Base-by-base conservation (phyloP, 2,888 invertebrate genomes). In the Chesias legatella region DNA sequence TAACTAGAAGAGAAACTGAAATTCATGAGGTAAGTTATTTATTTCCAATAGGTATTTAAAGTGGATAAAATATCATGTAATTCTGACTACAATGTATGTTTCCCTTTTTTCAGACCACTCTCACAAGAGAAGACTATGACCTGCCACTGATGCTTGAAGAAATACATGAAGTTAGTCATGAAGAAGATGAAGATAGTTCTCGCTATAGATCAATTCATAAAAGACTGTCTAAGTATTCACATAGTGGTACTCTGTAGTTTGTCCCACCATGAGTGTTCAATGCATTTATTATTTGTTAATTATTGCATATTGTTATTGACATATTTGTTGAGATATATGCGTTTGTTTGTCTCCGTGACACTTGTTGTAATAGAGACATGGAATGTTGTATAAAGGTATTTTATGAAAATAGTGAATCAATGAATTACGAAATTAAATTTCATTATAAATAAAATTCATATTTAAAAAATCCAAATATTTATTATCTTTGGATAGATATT, bases 151-250 rank as follows among this genome's bases (percentile, higher is more conserved):
- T 73, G 57, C 56, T 86, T 28, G 82, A 80, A 47, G 84, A 79
- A 58, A 79, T 85, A 49, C 77, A 80, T 58, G 88, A 86, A 72
- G 73, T 73, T 1, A 80, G 77, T 42, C 74, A 79, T 52, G 80
- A 85, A 54, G 84, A 84, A 51, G 84, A 85, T 49, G 78, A 82
- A 23, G 76, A 81, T 27, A 79, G 73, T 57, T 58, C 70, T 7
- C 64, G 60, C 10, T 73, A 69, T 54, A 64, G 58, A 46, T 73
- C 73, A 43, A 33, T 67, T 6, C 65, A 61, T 47, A 79, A 68
- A 62, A 69, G 66, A 47, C 67, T 67, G 53, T 68, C 77, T 7
- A 79, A 78, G 38, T 82, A 75, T 60, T 57, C 71, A 9, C 78
- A 81, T 57, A 72, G 83, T 53, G 76, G 81, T 46, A 86, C 86